A percentile compares a stretch with the other conserved stretches of the same genome.
phyloP scores from a whole-genome alignment of 1,140 invertebrate species.

The Cydia pomonella region DNA sequence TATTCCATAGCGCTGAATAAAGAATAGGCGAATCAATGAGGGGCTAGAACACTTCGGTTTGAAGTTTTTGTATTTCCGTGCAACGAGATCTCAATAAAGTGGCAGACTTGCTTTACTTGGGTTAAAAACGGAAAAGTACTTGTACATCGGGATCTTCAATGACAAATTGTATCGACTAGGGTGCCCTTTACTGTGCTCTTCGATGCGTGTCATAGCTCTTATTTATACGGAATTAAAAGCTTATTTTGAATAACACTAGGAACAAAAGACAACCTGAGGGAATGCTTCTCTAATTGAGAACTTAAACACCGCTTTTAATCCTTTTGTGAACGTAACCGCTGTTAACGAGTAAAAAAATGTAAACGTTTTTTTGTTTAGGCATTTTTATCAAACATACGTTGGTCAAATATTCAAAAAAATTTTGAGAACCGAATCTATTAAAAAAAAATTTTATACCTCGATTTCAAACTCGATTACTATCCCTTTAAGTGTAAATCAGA shows the following conservation, averaged over 20 bases:
- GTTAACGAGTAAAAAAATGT: conserved; percentile 8
- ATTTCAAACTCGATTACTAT: too few relatives aligned
- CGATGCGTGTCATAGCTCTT: neutral
- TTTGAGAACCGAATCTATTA: too few relatives aligned
- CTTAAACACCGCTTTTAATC: neutral
- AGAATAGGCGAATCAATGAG: too few relatives aligned
- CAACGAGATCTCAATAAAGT: neutral
- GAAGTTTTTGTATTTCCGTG: too few relatives aligned
- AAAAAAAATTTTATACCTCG: too few relatives aligned
- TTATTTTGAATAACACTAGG: neutral
- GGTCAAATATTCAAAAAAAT: neutral
- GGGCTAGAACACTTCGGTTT: too few relatives aligned
- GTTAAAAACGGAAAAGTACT: neutral
- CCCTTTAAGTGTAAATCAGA: neutral
- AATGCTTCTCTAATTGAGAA: conserved; percentile 18
- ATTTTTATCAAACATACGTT: neutral
- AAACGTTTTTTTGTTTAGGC: neutral
- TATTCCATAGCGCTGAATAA: too few relatives aligned
- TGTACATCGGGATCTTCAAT: neutral
- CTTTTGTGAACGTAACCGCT: conserved; percentile 11
- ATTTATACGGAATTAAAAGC: neutral
- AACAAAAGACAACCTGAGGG: conserved; percentile 10
- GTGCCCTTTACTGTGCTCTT: neutral
- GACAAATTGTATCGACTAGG: neutral
- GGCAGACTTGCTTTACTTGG: neutral